Evolutionary conservation across 1,140 invertebrate species (phyloP), one percentile per base, ranked within the genome.

Genomic region (Drosophila nasuta): DNA sequence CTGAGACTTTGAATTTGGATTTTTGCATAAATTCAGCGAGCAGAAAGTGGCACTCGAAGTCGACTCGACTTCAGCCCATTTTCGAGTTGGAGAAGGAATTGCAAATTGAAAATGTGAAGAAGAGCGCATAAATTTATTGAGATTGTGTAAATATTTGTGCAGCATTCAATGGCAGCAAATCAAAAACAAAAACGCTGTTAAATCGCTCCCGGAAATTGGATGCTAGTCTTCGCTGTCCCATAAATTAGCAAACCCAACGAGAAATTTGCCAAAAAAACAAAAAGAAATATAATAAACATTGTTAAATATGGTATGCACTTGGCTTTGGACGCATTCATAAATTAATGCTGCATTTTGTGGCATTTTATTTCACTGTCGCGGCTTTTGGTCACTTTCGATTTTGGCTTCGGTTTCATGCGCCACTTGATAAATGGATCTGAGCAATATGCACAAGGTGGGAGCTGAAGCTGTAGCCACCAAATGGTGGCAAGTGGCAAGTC

Each of bases 31-130:
- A 88, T 88, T 89, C 66, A 76, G 67, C 60, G 13, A 64, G 54
- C 60, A 68, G 51, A 73, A 67, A 67, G 33, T 64, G 76, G 68
- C 25, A 60, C 71, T 77, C 43, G 43, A 56, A 28, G 25, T 54
- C 20, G 6, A 56, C 43, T 51, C 25, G 15, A 41, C 7, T 17
- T 43, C 13, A 10, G 7, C 11, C 54, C 38, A 11, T 41, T 30
- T 38, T 13, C 41, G 17, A 28, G 17, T 51, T 48, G 20, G 33
- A 58, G 49, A 65, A 76, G 56, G 60, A 77, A 77, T 75, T 74
- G 81, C 81, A 89, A 89, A 89, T 89, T 89, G 85, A 89, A 89
- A 89, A 89, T 89, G 78, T 89, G 81, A 89, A 89, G 81, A 89
- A 89, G 85, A 86, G 85, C 78, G 81, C 86, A 89, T 89, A 89